Base-by-base conservation (phyloP, 2,888 invertebrate species). In the Mimachlamys varia region DNA sequence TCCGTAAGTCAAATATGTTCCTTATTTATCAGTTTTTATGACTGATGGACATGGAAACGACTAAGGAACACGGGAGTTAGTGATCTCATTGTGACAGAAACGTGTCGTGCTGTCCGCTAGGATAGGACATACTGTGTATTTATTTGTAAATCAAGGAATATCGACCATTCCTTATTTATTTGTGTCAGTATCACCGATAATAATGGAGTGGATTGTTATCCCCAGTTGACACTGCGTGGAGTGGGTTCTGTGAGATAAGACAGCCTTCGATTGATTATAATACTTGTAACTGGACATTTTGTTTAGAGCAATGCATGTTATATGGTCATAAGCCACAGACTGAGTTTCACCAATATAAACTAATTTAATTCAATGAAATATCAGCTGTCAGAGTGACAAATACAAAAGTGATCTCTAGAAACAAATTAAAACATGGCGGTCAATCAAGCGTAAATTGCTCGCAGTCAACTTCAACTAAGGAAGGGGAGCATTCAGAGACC, bases 1-100 rank as follows among this genome's bases (percentile, higher is more conserved):
- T 76, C 76, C 33, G 0, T 76, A 76, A 22, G 76, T 76, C 76
- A 76, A 76, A 76, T 76, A 76, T 76, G 33, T 76, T 33, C 76
- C 27, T 76, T 33, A 76, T 76, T 76, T 76, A 76, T 76, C 76
- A 76, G 76, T 76, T 76, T 44, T 76, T 76, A 76, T 76, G 76
- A 76, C 33, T 76, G 76, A 76, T 76, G 76, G 76, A 76, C 76
- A 76, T 76, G 76, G 76, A 76, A 76, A 10, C 27, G 33, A 22
- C 62, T 27, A 22, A 15, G 12, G 12, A 33, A 76, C 76, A 27
- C 76, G 7, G 10, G 33, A 27, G 33, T 76, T 76, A 76, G 22
- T 27, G 33, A 27, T 27, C 27, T 76, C 76, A 76, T 22, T 76
- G 76, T 76, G 76, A 76, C 76, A 33, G 76, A 27, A 76, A 22